A percentile compares a stretch with the other conserved stretches of the same genome.
Evolutionary conservation across 2,888 invertebrate genomes (phyloP).

Genomic region (Halictus ligatus): DNA sequence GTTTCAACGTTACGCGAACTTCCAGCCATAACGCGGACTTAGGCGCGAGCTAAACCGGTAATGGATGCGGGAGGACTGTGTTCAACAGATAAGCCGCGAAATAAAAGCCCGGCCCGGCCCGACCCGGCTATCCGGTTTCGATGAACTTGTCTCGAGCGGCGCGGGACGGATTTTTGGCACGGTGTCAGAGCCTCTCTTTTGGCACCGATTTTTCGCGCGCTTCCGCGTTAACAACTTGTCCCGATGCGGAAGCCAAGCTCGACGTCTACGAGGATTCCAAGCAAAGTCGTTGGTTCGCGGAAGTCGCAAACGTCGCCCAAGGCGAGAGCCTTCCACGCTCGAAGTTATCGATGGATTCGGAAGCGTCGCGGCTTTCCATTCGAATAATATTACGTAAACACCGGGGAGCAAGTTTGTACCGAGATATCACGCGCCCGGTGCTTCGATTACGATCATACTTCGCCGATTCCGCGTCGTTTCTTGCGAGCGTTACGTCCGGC

Average conservation of each 20-base stretch:
- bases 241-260: not conserved
- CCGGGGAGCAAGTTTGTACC: conserved; percentile 71
- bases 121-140: conserved; percentile 16
- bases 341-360: not conserved
- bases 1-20: not conserved
- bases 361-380: conserved; percentile 56
- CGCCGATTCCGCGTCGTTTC: conserved; percentile 3
- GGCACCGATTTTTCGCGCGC: not conserved
- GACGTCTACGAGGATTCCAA: not conserved
- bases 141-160: not conserved
- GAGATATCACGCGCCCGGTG: conserved; percentile 47
- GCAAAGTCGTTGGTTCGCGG: not conserved
- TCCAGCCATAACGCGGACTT: not conserved
- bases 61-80: conserved; percentile 10
- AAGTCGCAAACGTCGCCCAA: not conserved
- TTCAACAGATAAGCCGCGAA: conserved; percentile 28
- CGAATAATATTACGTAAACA: conserved; percentile 74
- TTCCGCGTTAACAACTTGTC: not conserved
- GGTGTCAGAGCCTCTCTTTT: conserved; percentile 35
- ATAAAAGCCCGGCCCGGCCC: conserved; percentile 22
- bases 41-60: not conserved
- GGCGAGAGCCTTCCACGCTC: not conserved
- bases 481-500: not conserved
- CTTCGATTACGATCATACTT: conserved; percentile 51
- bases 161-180: conserved; percentile 34